Base-by-base conservation (phyloP, 92 coral and sea anemone genomes). In the Parazoanthus darwini region DNA sequence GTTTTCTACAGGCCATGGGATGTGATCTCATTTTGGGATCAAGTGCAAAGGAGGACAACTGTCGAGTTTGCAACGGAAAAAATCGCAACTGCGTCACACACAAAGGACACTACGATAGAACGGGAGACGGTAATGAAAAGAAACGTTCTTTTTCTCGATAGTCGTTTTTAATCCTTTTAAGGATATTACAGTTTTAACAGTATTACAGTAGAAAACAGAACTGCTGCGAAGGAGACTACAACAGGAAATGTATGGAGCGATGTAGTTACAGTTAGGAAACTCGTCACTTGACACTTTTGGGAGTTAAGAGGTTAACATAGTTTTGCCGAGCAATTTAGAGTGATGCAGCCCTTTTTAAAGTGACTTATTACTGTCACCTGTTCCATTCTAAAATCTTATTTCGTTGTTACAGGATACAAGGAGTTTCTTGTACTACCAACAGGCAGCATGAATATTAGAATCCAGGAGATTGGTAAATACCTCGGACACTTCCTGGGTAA, bases 41-140 rank as follows among this genome's bases (percentile, higher is more conserved):
- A 25, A 91, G 71, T 25, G 98, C 99, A 6, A 91, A 92, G 78
- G 99, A 97, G 81, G 99, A 97, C 94, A 95, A 97, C 83, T 97
- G 99, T 79, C 96, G 98, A 36, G 97, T 94, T 85, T 97, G 99
- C 78, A 97, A 94, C 71, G 99, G 99, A 25, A 90, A 92, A 50
- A 98, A 98, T 66, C 92, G 85, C 63, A 97, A 93, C 88, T 97
- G 99, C 77, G 92, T 90, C 81, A 94, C 97, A 5, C 86, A 93
- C 33, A 85, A 86, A 70, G 95, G 94, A 51, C 66, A 74, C 37
- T 94, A 90, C 82, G 75, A 46, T 14, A 91, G 86, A 54, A 88
- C 81, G 51, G 94, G 98, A 29, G 94, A 93, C 26, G 96, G 98
- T 95, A 77, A 90, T 93, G 65, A 65, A 26, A 10, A 46, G n/a